A percentile compares a stretch with the other conserved stretches of the same genome.
Conservation (phyloP, 2,797 vertebrate genomes). For the Sebastes glaucus region DNA sequence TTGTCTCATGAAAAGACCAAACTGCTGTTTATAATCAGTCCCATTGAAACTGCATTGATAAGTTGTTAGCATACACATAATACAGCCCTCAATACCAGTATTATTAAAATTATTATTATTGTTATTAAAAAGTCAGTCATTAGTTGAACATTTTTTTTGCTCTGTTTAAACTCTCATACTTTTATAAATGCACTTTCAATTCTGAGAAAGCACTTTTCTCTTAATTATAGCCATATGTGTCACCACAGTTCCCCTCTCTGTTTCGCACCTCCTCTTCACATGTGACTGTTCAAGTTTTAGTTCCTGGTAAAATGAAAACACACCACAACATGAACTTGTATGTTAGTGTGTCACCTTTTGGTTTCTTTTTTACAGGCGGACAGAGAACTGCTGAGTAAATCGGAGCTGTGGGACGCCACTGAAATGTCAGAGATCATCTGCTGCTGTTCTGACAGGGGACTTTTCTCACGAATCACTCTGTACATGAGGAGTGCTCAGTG, state of each 20-base stretch:
- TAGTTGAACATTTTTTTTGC: background rate
- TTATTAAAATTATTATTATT: background rate
- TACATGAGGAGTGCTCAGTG: background rate
- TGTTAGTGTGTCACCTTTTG: background rate
- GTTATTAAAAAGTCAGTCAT: background rate
- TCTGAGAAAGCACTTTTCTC: constrained; percentile 28
- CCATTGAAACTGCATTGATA: background rate
- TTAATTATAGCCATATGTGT: background rate
- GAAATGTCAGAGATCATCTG: constrained; percentile 8
- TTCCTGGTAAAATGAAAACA: constrained; percentile 31
- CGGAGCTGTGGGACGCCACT: background rate
- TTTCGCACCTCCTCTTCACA: constrained; percentile 25
- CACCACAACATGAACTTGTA: background rate
- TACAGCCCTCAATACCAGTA: background rate
- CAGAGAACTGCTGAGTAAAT: constrained; percentile 8
- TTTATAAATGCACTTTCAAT: background rate
- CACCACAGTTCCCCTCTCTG: background rate
- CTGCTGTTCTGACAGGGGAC: background rate
- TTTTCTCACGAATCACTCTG: background rate
- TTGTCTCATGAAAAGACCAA: background rate
- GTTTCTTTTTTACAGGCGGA: constrained; percentile 25
- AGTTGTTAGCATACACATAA: background rate
- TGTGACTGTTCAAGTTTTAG: constrained; percentile 35
- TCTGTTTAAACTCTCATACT: background rate
- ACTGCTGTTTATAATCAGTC: background rate